These are phyloP conservation scores for Coenobita brevimanus DNA, from an alignment of 1,140 invertebrate genomes.

Conservation along the genomic window DNA sequence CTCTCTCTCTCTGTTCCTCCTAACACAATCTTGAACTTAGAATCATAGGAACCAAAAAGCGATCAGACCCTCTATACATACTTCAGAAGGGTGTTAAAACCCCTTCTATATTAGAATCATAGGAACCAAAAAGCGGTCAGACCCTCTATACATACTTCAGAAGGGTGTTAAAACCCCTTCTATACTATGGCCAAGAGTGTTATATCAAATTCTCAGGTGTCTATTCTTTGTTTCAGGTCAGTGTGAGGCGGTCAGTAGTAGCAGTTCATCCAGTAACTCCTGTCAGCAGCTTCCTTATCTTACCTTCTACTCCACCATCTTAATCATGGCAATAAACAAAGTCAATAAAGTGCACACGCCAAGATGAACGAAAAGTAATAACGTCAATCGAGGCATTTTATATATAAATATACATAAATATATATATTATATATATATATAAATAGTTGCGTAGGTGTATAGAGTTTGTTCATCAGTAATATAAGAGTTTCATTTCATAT, in stretches of 20 bases:
- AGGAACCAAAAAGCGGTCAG: no score
- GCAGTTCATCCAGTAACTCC: neutral
- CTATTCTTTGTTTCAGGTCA: constrained; percentile 1
- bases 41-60: no score
- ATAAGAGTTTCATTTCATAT: no score
- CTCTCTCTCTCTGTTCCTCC: no score
- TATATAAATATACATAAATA: neutral
- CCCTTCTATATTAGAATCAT: no score
- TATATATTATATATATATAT: constrained; percentile 4
- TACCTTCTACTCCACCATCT: neutral
- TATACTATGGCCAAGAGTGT: neutral
- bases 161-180: neutral
- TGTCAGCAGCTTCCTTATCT: neutral
- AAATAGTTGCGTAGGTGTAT: neutral
- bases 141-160: no score
- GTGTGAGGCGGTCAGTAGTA: constrained; percentile 18
- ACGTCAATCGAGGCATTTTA: neutral
- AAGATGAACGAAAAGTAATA: constrained; percentile 19
- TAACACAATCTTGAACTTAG: no score
- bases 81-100: no score
- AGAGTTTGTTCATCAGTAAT: no score
- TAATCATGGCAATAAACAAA: neutral
- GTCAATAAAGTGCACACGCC: neutral
- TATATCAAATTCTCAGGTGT: no score
- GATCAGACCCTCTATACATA: no score